phyloP scores from a whole-genome alignment of 2,113 vertebrate genomes.

The Paedocypris sp. region DNA sequence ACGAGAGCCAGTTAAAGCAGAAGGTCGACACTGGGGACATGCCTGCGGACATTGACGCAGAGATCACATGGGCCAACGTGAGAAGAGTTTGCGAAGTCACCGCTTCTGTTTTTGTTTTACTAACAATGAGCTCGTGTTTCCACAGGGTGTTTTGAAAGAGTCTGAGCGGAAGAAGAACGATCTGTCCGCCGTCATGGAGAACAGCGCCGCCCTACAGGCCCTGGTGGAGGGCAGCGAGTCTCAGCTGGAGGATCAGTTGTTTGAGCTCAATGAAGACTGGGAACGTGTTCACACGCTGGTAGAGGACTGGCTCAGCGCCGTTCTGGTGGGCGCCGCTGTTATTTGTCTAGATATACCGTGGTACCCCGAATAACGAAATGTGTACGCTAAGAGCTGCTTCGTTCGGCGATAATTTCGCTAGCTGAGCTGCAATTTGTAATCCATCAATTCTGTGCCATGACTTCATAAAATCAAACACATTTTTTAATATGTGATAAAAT shows the following conservation, averaged over 20 bases:
- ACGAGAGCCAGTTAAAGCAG: slow-evolving; percentile 69
- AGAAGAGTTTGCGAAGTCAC: slow-evolving; percentile 42
- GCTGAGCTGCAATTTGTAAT: no score
- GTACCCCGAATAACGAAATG: no score
- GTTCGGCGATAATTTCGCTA: no score
- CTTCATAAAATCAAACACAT: no score
- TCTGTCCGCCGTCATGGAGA: slow-evolving; percentile 72
- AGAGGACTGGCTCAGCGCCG: slow-evolving; percentile 81
- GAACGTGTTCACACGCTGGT: slow-evolving; percentile 76
- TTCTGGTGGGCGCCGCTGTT: slow-evolving; percentile 65
- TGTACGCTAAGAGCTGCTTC: no score
- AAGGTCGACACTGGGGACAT: slow-evolving; percentile 72
- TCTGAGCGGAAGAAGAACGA: slow-evolving; percentile 77
- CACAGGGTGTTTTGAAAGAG: slow-evolving; percentile 80
- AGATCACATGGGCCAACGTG: slow-evolving; percentile 89
- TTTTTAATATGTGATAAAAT: no score
- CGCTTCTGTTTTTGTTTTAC: neutral
- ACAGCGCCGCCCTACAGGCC: slow-evolving; percentile 72
- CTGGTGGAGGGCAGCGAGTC: slow-evolving; percentile 75
- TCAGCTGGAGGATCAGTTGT: slow-evolving; percentile 74
- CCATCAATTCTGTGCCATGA: no score
- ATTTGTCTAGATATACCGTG: no score
- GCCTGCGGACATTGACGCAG: slow-evolving; percentile 76
- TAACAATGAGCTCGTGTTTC: neutral
- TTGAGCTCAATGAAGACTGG: slow-evolving; percentile 76